Conservation (phyloP, 2,888 invertebrate species). For the Diaprepes abbreviatus region DNA sequence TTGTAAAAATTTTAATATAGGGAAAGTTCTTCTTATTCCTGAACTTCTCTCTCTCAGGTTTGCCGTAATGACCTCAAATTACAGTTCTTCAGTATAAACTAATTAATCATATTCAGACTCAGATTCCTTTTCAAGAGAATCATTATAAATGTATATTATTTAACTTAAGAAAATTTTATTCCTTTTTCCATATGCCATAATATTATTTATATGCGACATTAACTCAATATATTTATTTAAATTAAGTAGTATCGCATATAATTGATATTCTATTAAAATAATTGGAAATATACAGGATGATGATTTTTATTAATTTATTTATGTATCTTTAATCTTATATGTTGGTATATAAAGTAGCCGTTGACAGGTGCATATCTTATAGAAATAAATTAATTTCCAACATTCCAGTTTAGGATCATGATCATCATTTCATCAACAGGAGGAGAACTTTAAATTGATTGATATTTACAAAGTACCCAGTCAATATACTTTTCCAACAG, state of each 20-base stretch:
- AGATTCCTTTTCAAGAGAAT: slow-evolving; percentile 30
- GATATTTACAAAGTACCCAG: too few relatives aligned
- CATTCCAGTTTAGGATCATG: too few relatives aligned
- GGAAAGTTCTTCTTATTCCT: not conserved
- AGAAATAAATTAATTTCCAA: too few relatives aligned
- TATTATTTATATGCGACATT: slow-evolving; percentile 8
- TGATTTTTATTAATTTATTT: too few relatives aligned
- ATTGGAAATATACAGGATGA: not conserved
- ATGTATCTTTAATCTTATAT: too few relatives aligned
- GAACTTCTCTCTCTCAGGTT: not conserved
- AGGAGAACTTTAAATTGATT: too few relatives aligned
- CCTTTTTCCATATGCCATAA: not conserved
- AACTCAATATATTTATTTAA: not conserved
- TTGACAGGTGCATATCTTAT: too few relatives aligned
- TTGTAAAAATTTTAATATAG: too few relatives aligned
- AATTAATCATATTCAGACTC: slow-evolving; percentile 35
- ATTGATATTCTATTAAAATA: not conserved
- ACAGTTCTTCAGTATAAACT: slow-evolving; percentile 32
- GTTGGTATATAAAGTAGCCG: too few relatives aligned
- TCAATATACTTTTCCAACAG: too few relatives aligned
- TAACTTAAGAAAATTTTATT: slow-evolving; percentile 29
- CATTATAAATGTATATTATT: slow-evolving; percentile 23
- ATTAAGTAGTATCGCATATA: not conserved
- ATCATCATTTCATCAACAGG: too few relatives aligned
- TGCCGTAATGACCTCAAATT: slow-evolving; percentile 35